Conservation (phyloP, 2,797 vertebrate species). For the Leucoraja ocellata region DNA sequence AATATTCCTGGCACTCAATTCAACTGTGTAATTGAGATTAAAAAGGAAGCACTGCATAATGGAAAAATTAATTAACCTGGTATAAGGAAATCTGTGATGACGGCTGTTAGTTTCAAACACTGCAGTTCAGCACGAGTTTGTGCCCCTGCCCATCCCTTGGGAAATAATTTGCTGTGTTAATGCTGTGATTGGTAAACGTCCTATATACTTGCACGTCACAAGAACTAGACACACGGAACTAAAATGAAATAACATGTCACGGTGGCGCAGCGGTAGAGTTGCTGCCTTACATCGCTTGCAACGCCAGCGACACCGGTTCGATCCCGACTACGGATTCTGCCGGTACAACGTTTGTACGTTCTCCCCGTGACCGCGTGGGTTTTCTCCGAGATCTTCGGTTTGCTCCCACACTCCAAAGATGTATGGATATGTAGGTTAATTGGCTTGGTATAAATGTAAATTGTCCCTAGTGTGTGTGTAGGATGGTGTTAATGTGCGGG, state of each 20-base stretch:
- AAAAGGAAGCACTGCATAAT: slow-evolving; percentile 20
- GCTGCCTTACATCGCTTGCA: too few relatives aligned
- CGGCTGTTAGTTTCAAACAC: neutral
- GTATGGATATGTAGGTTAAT: too few relatives aligned
- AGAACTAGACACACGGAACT: neutral
- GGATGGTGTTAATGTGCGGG: too few relatives aligned
- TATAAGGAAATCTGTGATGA: neutral
- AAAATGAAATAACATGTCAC: neutral
- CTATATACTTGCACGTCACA: neutral
- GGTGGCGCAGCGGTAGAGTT: too few relatives aligned
- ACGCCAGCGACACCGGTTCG: too few relatives aligned
- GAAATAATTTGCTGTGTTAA: neutral
- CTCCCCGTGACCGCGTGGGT: too few relatives aligned
- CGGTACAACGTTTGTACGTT: too few relatives aligned
- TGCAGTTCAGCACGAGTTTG: neutral
- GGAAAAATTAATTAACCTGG: neutral
- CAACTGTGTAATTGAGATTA: slow-evolving; percentile 33
- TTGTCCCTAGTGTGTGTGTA: too few relatives aligned
- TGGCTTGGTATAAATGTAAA: too few relatives aligned
- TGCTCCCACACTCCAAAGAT: too few relatives aligned
- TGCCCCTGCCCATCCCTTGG: neutral
- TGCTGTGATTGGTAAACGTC: neutral
- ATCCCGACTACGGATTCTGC: too few relatives aligned
- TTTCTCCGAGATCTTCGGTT: too few relatives aligned
- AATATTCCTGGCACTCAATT: slow-evolving; percentile 6